Base-by-base conservation (phyloP, 2,113 vertebrate species). In the Sclerurus mexicanus region DNA sequence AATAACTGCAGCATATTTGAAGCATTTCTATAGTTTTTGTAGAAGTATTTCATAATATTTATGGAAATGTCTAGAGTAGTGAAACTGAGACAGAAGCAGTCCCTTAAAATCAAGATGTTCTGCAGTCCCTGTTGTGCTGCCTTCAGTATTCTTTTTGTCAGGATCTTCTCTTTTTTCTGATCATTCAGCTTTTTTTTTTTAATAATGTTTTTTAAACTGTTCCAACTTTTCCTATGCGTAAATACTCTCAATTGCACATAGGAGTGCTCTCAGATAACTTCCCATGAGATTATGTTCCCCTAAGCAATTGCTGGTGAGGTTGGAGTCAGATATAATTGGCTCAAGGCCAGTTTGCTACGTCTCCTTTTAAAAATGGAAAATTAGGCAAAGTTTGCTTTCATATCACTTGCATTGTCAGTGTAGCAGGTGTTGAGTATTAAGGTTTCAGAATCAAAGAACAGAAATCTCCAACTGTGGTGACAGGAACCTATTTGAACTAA, bases 391-490 rank as follows among this genome's bases (percentile, higher is more conserved):
- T 74, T 93, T 69, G 23, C 16, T 81, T 80, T 67, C 44, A 37
- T 53, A 44, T 49, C 30, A 23, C 27, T 76, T 63, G 19, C 16
- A 30, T n/a, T 71, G 40, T 63, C 68, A 68, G 8, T 49, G 49
- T 59, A 63, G 33, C 0, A 1, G 8, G 37, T 44, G 55, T 7
- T 0, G 0, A 25, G n/a, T 85, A 49, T 90, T 55, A 77, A 49
- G 74, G 47, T 22, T 90, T 49, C 31, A 87, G 31, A 87, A 59
- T 55, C 39, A n/a, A 7, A 37, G 39, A 69, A 35, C 1, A 47
- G 37, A 66, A 62, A 77, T 47, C 27, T 47, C 5, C 53, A 62
- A 5, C 11, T 33, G 47, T 2, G 0, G 21, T 14, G 0, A 33
- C 2, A 59, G n/a, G 58, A 68, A 58, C 10, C 2, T 49, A 9